Conservation (phyloP, 92 coral and sea anemone species). For the Actinostola sp. region DNA sequence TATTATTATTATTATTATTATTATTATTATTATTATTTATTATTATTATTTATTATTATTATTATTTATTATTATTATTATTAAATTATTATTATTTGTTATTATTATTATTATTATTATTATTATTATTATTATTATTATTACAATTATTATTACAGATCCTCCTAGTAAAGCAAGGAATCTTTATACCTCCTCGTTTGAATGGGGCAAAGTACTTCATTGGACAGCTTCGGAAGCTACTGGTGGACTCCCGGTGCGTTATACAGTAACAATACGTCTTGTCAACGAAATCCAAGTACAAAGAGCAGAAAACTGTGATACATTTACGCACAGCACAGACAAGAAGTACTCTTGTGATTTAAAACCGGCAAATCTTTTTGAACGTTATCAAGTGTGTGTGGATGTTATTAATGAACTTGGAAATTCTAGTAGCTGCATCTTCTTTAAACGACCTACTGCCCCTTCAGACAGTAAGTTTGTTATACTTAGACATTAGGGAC, state of each 20-base stretch:
- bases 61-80: too few species aligned
- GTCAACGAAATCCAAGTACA: not conserved
- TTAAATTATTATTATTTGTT: too few species aligned
- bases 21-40: too few species aligned
- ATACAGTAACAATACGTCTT: conserved; percentile 1
- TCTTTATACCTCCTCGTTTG: conserved; percentile 1
- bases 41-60: too few species aligned
- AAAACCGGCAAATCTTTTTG: not conserved
- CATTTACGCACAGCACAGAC: not conserved
- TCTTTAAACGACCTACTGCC: not conserved
- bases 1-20: too few species aligned
- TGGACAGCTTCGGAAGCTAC: not conserved
- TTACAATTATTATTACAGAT: not conserved
- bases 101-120: too few species aligned
- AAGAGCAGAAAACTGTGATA: not conserved
- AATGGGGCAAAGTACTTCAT: not conserved
- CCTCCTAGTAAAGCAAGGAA: conserved; percentile 14
- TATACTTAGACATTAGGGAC: too few species aligned
- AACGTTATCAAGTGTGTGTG: not conserved
- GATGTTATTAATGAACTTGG: conserved; percentile 11
- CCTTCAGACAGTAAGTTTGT: conserved; percentile 1
- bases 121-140: too few species aligned
- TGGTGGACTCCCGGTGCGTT: conserved; percentile 1
- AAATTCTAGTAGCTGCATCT: conserved; percentile 2
- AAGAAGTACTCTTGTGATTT: not conserved